Evolutionary conservation across 2,113 vertebrate species (phyloP), one percentile per base, ranked within the genome.

Genomic region (Empidonax traillii): DNA sequence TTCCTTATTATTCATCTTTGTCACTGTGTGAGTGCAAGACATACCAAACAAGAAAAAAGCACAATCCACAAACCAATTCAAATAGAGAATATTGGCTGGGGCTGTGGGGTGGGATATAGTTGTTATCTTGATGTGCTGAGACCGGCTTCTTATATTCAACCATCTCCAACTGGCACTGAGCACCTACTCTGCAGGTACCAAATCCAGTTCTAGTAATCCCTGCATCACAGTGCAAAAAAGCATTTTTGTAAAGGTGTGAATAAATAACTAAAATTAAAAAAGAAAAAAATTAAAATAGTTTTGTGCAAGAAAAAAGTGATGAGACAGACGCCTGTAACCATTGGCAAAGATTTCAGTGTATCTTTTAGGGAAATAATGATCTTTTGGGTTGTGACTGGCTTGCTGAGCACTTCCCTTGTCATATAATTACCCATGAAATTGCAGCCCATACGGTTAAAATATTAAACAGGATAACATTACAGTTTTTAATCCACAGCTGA

Each of bases 391-490:
- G 53, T 69, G 90, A 89, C 77, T 92, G 89, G 53, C 72, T 94
- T 79, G 63, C 66, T 82, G 90, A 93, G 66, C 72, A 58, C 86
- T 87, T 94, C 61, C 55, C 81, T 86, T 92, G 87, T 92, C 93
- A 81, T 88, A 92, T 93, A 97, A 96, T 96, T 96, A 90, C 72
- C 96, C 95, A 58, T 96, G 94, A 97, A 97, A 95, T 95, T 94
- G 61, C 81, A 86, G 78, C 86, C 87, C 96, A 95, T 96, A 96
- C 55, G 78, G 95, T 97, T 96, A 97, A 97, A 96, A 96, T 94
- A 97, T 97, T 97, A 96, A 93, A 85, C 53, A 77, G 95, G 96
- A 94, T 97, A 96, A 89, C 90, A 85, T 97, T 97, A 96, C 96
- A 87, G 59, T 67, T 91, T 91, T 94, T 95, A 95, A 97, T 97